A percentile compares a stretch with the other conserved stretches of the same genome.
Evolutionary conservation across 2,113 vertebrate species (phyloP).

Genomic region (Xyliphius kryptos): DNA sequence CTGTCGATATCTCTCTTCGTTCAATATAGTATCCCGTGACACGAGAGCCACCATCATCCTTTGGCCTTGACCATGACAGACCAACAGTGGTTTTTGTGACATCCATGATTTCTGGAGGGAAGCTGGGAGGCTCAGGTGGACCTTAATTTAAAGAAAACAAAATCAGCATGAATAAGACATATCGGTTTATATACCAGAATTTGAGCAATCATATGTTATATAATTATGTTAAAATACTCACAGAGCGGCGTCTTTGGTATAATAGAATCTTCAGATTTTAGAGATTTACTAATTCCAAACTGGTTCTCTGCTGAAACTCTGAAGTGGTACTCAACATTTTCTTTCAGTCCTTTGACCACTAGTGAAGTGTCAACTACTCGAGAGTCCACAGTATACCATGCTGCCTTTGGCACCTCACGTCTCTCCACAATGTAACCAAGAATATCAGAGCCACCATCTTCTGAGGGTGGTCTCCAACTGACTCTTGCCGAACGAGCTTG

Average conservation of each 20-base stretch:
- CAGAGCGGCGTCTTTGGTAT: conserved; percentile 91
- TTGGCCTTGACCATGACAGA: conserved; percentile 89
- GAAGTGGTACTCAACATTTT: conserved; percentile 96
- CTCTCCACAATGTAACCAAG: conserved; percentile 89
- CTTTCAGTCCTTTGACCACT: conserved; percentile 93
- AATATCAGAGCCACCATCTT: conserved; percentile 91
- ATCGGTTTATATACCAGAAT: too few species aligned
- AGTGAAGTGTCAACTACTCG: conserved; percentile 85
- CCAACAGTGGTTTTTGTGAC: conserved; percentile 83
- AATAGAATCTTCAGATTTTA: conserved; percentile 91
- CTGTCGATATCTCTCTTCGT: conserved; percentile 87
- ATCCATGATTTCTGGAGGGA: conserved; percentile 92
- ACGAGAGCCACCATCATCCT: conserved; percentile 92
- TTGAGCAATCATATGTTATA: too few species aligned
- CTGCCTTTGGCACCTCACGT: conserved; percentile 90
- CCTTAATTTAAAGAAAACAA: too few species aligned
- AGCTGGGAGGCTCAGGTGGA: conserved; percentile 90
- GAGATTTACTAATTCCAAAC: conserved; percentile 85
- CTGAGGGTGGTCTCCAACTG: conserved; percentile 90
- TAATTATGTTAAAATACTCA: conserved; percentile 62
- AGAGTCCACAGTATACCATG: conserved; percentile 92
- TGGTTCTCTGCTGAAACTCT: conserved; percentile 92
- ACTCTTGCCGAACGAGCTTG: conserved; percentile 91
- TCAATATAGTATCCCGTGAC: conserved; percentile 95
- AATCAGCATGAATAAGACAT: too few species aligned